Conservation (phyloP, 2,888 invertebrate species). For the Netelia virgata region DNA sequence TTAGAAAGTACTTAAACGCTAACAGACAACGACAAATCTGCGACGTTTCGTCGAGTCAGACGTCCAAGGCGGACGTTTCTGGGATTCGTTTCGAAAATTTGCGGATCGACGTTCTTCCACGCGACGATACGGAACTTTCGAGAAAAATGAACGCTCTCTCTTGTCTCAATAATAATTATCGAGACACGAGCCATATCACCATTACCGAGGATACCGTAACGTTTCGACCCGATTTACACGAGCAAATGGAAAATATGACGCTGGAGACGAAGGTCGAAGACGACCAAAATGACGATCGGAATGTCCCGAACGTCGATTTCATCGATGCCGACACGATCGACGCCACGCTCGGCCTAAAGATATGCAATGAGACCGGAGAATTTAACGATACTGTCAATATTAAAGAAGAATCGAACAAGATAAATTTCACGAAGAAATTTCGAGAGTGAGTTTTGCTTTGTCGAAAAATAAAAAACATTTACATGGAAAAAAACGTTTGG, state of each 20-base stretch:
- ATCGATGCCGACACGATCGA: conserved; percentile 65
- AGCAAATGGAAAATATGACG: conserved; percentile 69
- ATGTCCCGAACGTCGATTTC: neutral
- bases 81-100: conserved; percentile 71
- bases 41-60: neutral
- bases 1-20: conserved; percentile 51
- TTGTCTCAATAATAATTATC: conserved; percentile 72
- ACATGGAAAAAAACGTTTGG: neutral
- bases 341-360: conserved; percentile 65
- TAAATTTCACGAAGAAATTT: conserved; percentile 75
- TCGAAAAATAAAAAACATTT: neutral
- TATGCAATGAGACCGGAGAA: conserved; percentile 65
- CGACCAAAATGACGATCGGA: neutral
- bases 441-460: conserved; percentile 76
- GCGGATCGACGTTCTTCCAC: conserved; percentile 73
- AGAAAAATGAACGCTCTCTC: conserved; percentile 72
- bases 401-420: conserved; percentile 41
- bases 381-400: conserved; percentile 8
- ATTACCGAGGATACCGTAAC: conserved; percentile 67
- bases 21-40: neutral
- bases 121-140: conserved; percentile 70
- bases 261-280: neutral
- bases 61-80: neutral
- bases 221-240: conserved; percentile 69
- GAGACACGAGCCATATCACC: conserved; percentile 54